phyloP scores from a whole-genome alignment of 2,888 invertebrate genomes.

The Vesta saturnalis region DNA sequence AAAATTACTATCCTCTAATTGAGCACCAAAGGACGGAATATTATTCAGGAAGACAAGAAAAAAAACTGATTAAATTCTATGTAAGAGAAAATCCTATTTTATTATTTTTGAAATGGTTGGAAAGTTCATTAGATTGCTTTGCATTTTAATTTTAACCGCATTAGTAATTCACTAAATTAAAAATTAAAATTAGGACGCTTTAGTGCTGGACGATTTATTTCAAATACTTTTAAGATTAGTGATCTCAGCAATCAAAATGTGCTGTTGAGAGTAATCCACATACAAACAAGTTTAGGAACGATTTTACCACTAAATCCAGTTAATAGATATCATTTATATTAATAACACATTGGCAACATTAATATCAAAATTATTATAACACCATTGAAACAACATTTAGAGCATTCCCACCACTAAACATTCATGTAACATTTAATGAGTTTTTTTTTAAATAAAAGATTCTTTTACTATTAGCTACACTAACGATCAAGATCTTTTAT shows the following conservation, averaged over 20 bases:
- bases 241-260: too few species aligned
- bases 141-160: too few species aligned
- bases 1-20: constrained; percentile 1
- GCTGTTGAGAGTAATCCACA: too few species aligned
- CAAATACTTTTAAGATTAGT: too few species aligned
- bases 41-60: constrained; percentile 8
- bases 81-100: constrained; percentile 2
- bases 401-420: constrained; percentile 35
- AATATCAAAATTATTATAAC: constrained; percentile 26
- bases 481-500: neutral
- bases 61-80: neutral
- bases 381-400: constrained; percentile 33
- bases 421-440: constrained; percentile 39
- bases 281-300: neutral
- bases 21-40: constrained; percentile 13
- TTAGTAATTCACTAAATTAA: too few species aligned
- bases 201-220: too few species aligned
- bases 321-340: constrained; percentile 7
- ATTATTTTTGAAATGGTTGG: too few species aligned
- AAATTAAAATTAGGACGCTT: too few species aligned
- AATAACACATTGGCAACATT: constrained; percentile 15
- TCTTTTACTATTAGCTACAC: neutral
- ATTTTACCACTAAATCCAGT: constrained; percentile 15
- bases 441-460: constrained; percentile 26
- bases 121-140: too few species aligned